Evolutionary conservation across 1,140 invertebrate species (phyloP).

Genomic region (Drosophila ficusphila): DNA sequence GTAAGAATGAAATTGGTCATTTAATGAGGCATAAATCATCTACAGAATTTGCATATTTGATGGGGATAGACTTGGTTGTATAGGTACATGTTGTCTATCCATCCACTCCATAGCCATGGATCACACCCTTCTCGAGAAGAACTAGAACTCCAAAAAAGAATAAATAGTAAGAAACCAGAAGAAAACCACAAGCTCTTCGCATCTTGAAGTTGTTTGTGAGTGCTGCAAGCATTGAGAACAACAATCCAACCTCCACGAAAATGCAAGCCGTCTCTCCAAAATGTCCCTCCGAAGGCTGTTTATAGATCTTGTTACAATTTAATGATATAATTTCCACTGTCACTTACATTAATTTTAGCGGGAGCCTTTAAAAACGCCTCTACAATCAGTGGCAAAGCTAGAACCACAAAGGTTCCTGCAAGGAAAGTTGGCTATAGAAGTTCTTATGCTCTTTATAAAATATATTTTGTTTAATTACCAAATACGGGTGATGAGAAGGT

Average conservation of each 20-base stretch:
- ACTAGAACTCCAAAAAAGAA: background rate
- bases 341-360: background rate
- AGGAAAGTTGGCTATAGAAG: too few relatives aligned
- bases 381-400: constrained; percentile 6
- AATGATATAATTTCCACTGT: too few relatives aligned
- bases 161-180: constrained; percentile 19
- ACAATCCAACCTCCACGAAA: constrained; percentile 19
- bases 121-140: constrained; percentile 6
- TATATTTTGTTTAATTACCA: background rate
- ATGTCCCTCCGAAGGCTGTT: background rate
- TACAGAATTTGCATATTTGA: constrained; percentile 22
- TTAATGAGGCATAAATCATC: constrained; percentile 44
- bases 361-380: background rate
- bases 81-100: too few relatives aligned
- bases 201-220: constrained; percentile 28
- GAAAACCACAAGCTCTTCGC: constrained; percentile 12
- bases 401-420: constrained; percentile 19
- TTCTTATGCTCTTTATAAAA: background rate
- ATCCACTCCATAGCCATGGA: constrained; percentile 9
- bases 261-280: constrained; percentile 27
- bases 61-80: background rate
- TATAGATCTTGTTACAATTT: rapidly evolving
- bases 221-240: constrained; percentile 6
- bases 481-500: constrained; percentile 36
- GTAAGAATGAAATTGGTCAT: constrained; percentile 25